Base-by-base conservation (phyloP, 1,140 invertebrate species). In the Zaprionus gabonicus region DNA sequence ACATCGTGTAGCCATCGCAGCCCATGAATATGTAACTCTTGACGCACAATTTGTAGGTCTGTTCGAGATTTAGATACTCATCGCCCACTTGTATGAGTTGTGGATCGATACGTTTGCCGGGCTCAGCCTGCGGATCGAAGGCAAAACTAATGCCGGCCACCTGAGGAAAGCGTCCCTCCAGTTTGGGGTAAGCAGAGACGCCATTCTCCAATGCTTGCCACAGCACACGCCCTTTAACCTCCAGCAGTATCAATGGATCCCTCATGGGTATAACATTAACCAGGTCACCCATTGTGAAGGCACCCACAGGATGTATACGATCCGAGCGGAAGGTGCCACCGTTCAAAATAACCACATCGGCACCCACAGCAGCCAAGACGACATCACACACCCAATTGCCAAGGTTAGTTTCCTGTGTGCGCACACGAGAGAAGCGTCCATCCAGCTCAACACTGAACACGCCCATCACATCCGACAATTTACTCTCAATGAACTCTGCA, bases 331-430 rank as follows among this genome's bases (percentile, higher is more conserved):
- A 93, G 36, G 97, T 98, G 38, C 98, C 98, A 17, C 97, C 97
- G 93, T 98, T 98, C 13, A 98, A 93, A 2, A 98, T 91, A 12
- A 97, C 97, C 13, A 97, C 93, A 92, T 98, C 97, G 27, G 97
- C 96, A 15, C 96, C 96, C 3, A 96, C 97, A 10, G 97, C 95
- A 0, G 97, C 96, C 64, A 98, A 87, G 68, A 98, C 95, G 36
- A 98, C 96, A 92, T 98, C 97, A 91, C 96, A 97, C 46, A 98
- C 95, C 95, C 98, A 98, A 93, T 98, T 98, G 59, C 97, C 97
- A 65, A 98, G 94, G 94, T 98, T 98, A 7, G 97, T 97, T 94
- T 98, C 98, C 75, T 94, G 92, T 0, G 96, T 97, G 46, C 98
- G 93, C 70, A 98, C 95, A 25, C 94, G 93, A 3, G 95, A 94